Evolutionary conservation across 2,888 invertebrate genomes (phyloP).

Genomic region (Ligdia adustata): DNA sequence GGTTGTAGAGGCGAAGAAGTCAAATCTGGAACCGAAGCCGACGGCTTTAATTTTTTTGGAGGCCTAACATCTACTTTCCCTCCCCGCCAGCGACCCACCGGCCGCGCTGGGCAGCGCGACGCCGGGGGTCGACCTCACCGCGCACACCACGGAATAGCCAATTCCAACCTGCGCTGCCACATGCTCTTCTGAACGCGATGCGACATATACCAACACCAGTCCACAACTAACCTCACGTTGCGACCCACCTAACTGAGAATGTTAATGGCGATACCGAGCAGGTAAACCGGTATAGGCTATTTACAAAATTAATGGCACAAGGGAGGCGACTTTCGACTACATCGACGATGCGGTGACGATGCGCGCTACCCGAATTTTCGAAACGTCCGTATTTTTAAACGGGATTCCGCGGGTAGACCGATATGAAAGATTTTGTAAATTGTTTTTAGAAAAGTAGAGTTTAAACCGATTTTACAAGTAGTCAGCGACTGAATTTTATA

Average conservation of each 20-base stretch:
- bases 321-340: conserved; percentile 72
- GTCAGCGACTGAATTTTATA: conserved; percentile 83
- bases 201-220: conserved; percentile 15
- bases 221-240: conserved; percentile 50
- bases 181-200: conserved; percentile 76
- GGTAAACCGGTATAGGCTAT: conserved; percentile 69
- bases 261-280: conserved; percentile 53
- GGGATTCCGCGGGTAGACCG: conserved; percentile 61
- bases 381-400: conserved; percentile 51
- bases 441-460: conserved; percentile 75
- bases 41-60: conserved; percentile 95
- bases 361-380: conserved; percentile 65
- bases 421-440: conserved; percentile 66
- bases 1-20: conserved; percentile 96
- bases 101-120: conserved; percentile 86
- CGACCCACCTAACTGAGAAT: conserved; percentile 63
- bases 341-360: conserved; percentile 56
- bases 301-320: conserved; percentile 73
- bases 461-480: conserved; percentile 75
- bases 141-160: conserved; percentile 84
- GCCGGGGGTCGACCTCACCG: conserved; percentile 85
- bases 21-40: conserved; percentile 95
- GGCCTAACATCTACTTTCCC: conserved; percentile 96
- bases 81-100: conserved; percentile 91
- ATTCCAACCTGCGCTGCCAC: conserved; percentile 84